A percentile compares a stretch with the other conserved stretches of the same genome.
phyloP scores from a whole-genome alignment of 2,797 vertebrate species.

The Hemibagrus guttatus region DNA sequence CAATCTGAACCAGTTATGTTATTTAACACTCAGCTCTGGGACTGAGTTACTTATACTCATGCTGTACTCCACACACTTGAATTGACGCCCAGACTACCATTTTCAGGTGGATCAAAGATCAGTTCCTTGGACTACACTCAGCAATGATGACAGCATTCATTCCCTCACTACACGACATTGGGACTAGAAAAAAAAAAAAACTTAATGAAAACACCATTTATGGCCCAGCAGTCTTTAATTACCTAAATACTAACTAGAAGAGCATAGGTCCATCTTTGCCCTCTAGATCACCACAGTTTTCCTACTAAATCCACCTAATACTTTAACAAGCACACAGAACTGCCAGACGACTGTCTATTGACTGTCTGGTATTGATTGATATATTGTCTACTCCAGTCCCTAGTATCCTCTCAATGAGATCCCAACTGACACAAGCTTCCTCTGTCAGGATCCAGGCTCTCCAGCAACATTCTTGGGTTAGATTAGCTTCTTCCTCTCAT shows the following conservation, averaged over 20 bases:
- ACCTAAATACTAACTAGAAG: not conserved
- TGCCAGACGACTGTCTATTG: not conserved
- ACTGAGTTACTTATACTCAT: not conserved
- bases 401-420: slow-evolving; percentile 45
- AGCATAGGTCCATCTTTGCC: not conserved
- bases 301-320: not conserved
- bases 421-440: slow-evolving; percentile 63
- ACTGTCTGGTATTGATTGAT: not conserved
- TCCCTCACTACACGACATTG: not conserved
- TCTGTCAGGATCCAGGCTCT: slow-evolving; percentile 67
- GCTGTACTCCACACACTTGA: not conserved
- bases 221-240: not conserved
- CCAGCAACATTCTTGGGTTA: slow-evolving; percentile 36
- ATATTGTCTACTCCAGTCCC: slow-evolving; percentile 44
- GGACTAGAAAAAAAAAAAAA: not conserved
- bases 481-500: not conserved
- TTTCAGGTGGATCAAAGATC: not conserved
- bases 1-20: too few species aligned
- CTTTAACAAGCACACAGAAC: not conserved
- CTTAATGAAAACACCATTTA: not conserved
- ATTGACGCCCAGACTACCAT: too few species aligned
- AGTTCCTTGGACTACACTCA: too few species aligned
- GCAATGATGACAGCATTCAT: not conserved
- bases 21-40: not conserved
- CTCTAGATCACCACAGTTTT: slow-evolving; percentile 54